These are phyloP conservation scores for Erethizon dorsatum DNA, from an alignment of 2,797 vertebrate species.

Conservation along the genomic window DNA sequence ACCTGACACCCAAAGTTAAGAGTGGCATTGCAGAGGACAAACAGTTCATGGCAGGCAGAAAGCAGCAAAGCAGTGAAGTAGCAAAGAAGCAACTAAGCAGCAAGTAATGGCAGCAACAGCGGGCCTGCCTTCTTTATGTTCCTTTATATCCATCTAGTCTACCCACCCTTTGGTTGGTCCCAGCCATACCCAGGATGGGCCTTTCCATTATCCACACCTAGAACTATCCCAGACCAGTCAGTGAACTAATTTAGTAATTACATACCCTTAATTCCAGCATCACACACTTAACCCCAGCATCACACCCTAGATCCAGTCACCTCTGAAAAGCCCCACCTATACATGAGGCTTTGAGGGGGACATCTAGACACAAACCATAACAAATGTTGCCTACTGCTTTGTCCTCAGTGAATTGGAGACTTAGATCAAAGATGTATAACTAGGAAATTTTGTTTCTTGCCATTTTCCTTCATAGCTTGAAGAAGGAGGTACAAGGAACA, in stretches of 20 bases:
- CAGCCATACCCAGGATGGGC: neutral
- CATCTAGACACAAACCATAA: neutral
- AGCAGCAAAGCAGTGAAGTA: neutral
- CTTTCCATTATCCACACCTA: neutral
- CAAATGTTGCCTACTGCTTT: neutral
- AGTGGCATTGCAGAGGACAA: neutral
- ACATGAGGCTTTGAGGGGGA: neutral
- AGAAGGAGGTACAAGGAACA: neutral
- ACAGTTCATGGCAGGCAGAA: neutral
- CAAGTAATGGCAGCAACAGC: neutral
- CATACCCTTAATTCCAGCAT: neutral
- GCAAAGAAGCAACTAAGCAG: neutral
- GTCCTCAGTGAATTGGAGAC: neutral
- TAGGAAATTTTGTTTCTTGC: constrained; percentile 57
- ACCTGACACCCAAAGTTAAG: neutral
- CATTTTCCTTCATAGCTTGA: constrained; percentile 8
- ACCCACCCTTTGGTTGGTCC: neutral
- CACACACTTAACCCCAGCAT: neutral
- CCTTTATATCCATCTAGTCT: neutral
- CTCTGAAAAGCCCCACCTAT: neutral
- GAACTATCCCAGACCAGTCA: neutral
- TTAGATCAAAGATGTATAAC: neutral
- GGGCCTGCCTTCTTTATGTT: neutral
- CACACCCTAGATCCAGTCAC: neutral
- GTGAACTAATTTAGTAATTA: neutral